Evolutionary conservation across 1,140 invertebrate species (phyloP).

Genomic region (Apocrypta bakeri): DNA sequence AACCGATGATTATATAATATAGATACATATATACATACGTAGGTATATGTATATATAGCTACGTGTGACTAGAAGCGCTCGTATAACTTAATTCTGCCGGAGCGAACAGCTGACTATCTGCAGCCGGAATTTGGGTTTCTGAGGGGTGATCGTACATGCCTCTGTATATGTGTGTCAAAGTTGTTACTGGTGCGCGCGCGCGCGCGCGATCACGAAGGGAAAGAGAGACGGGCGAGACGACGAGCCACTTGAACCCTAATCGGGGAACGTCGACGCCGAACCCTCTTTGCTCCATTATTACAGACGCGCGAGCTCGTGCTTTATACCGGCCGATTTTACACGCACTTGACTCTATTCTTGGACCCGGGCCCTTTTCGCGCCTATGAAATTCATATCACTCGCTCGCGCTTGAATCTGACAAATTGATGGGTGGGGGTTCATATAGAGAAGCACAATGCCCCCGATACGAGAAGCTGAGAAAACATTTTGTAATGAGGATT

Average conservation of each 20-base stretch:
- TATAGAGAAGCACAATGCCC: not conserved
- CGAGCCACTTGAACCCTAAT: conserved; percentile 71
- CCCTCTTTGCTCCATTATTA: conserved; percentile 41
- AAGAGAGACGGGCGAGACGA: not conserved
- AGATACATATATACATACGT: no score
- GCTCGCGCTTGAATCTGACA: not conserved
- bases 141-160: conserved; percentile 64
- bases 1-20: conserved; percentile 58
- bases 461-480: not conserved
- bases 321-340: conserved; percentile 72
- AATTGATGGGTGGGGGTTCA: conserved; percentile 14
- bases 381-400: conserved; percentile 36
- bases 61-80: conserved; percentile 39
- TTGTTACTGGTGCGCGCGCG: conserved; percentile 45
- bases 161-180: conserved; percentile 41
- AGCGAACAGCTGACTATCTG: conserved; percentile 70
- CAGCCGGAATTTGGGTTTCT: conserved; percentile 71
- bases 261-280: conserved; percentile 51
- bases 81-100: conserved; percentile 47
- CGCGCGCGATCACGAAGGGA: not conserved
- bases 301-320: conserved; percentile 1
- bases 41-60: no score
- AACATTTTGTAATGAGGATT: not conserved
- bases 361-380: conserved; percentile 47
- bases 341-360: conserved; percentile 75